Conservation (phyloP, 2,113 vertebrate genomes). For the Oophaga pumilio region DNA sequence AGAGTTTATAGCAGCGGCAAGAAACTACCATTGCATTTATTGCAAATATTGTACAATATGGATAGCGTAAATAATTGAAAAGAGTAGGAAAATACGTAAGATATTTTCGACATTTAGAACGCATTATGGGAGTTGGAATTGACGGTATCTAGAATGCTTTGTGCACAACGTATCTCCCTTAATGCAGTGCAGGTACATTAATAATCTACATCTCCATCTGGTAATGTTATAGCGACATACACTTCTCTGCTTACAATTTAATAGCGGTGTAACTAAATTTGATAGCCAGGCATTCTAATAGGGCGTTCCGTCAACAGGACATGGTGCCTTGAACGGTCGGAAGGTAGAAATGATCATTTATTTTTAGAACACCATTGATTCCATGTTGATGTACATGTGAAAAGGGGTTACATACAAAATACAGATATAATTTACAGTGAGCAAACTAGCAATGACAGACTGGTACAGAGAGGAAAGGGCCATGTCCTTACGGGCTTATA, state of each 20-base stretch:
- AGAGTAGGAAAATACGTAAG: background rate
- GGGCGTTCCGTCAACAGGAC: background rate
- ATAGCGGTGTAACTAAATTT: background rate
- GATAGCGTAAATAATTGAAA: conserved; percentile 27
- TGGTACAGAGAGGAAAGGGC: too few species aligned
- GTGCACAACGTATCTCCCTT: background rate
- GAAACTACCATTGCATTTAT: background rate
- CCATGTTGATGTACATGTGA: too few species aligned
- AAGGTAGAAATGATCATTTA: background rate
- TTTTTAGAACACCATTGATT: too few species aligned
- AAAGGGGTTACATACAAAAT: too few species aligned
- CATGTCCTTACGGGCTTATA: too few species aligned
- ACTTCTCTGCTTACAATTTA: background rate
- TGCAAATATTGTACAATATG: conserved; percentile 11
- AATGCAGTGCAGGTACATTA: background rate
- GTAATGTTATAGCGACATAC: background rate
- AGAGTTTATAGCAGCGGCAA: background rate
- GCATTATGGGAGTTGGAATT: background rate
- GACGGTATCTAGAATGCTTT: background rate
- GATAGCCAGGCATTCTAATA: background rate
- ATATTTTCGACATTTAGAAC: background rate
- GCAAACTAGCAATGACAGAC: too few species aligned
- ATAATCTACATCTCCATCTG: conserved; percentile 28
- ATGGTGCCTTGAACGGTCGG: background rate
- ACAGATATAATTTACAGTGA: too few species aligned